Base-by-base conservation (phyloP, 2,888 invertebrate species). In the Dione juno region DNA sequence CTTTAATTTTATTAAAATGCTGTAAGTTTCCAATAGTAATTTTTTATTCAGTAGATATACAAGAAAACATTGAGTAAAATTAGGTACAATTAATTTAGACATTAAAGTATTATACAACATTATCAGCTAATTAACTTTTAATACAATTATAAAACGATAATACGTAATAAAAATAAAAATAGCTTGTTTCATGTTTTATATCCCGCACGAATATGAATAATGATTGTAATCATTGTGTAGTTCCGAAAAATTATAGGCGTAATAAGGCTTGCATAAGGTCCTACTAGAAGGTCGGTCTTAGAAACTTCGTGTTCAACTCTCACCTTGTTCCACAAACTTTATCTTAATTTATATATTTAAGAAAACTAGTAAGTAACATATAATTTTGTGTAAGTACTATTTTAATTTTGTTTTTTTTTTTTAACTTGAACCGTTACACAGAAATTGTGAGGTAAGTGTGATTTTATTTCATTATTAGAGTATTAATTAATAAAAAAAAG, bases 271-370 rank as follows among this genome's bases (percentile, higher is more conserved):
- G 70, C 69, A 69, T 72, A 72, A 73, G 70, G 67, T 73, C 68
- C 48, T 66, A 67, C 66, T 67, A 72, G 70, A 76, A 76, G 75
- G 75, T 68, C 74, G 70, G 14, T 50, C 45, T 69, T 67, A 64
- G 67, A 73, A 68, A 73, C 67, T 53, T 69, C 71, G 67, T 73
- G 71, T 61, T 67, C 50, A 67, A 70, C 67, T 76, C 69, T 76
- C 72, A 75, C 75, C 74, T 74, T 71, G 76, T 70, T 71, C 75
- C 69, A 69, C 64, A 76, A 74, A 72, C 73, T 66, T 65, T 70
- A 70, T 61, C 57, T 71, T 69, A 74, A 74, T 72, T 69, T 50
- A 70, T 72, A 68, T 70, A 70, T 63, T 74, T 72, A 70, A 70
- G 43, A 37, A 65, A 64, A 72, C 67, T 67, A 63, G 21, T 57